These are phyloP conservation scores for Sipha flava DNA, from an alignment of 1,140 invertebrate species.

Conservation along the genomic window DNA sequence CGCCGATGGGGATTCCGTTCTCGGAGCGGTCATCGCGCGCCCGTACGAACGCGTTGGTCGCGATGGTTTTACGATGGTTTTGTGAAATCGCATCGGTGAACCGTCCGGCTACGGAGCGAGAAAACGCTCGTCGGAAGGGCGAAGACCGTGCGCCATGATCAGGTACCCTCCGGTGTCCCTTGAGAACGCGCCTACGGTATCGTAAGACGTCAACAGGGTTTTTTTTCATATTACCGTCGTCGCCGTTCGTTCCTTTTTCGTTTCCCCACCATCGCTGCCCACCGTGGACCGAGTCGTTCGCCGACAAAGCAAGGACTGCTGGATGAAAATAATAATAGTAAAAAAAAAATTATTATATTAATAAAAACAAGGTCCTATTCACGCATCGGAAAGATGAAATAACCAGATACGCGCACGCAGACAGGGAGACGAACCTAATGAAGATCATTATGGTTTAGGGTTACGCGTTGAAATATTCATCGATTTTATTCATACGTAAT, in stretches of 20 bases:
- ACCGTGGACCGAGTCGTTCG: not conserved
- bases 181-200: not conserved
- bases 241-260: too few relatives aligned
- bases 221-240: not conserved
- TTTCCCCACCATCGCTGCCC: not conserved
- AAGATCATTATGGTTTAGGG: not conserved
- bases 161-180: too few relatives aligned
- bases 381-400: not conserved
- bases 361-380: not conserved
- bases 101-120: too few relatives aligned
- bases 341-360: too few relatives aligned
- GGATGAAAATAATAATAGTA: too few relatives aligned
- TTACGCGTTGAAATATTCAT: not conserved
- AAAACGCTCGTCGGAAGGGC: too few relatives aligned
- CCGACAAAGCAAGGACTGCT: not conserved
- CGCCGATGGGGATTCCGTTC: too few relatives aligned
- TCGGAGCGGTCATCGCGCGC: too few relatives aligned
- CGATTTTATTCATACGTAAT: not conserved
- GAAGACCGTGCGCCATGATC: too few relatives aligned
- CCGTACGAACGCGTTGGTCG: too few relatives aligned
- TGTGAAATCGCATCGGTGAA: too few relatives aligned
- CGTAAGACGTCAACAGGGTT: not conserved
- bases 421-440: not conserved
- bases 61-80: too few relatives aligned
- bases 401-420: not conserved